Evolutionary conservation across 2,113 vertebrate species (phyloP).

Genomic region (Gasterosteus aculeatus): DNA sequence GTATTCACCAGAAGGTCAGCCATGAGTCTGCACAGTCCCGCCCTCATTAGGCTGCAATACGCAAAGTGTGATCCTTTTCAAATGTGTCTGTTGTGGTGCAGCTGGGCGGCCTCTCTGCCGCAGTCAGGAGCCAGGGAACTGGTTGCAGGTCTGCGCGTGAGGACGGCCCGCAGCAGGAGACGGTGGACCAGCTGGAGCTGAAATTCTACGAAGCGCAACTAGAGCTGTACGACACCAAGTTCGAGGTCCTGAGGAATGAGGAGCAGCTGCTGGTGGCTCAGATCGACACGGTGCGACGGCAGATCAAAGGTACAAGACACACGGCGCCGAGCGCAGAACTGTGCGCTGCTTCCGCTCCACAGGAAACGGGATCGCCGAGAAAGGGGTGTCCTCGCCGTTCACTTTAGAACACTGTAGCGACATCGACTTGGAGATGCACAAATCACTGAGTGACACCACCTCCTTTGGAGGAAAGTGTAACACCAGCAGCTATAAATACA

Average conservation of each 20-base stretch:
- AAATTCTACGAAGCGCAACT: slow-evolving; percentile 92
- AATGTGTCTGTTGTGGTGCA: slow-evolving; percentile 57
- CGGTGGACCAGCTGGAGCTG: slow-evolving; percentile 89
- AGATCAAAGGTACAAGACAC: slow-evolving; percentile 86
- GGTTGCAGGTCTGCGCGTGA: slow-evolving; percentile 10
- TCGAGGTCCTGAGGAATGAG: slow-evolving; percentile 92
- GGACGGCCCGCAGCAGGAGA: slow-evolving; percentile 44
- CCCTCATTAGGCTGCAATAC: not conserved
- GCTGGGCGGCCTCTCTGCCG: slow-evolving; percentile 82
- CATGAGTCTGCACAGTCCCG: not conserved
- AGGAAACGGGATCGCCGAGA: not conserved
- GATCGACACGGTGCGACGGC: slow-evolving; percentile 86
- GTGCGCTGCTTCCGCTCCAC: not conserved
- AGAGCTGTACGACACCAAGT: slow-evolving; percentile 91
- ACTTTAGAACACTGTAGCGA: not conserved
- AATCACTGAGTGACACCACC: not conserved
- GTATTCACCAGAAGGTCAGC: not conserved
- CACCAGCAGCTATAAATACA: not conserved
- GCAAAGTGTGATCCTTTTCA: not conserved
- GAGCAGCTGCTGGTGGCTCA: slow-evolving; percentile 90
- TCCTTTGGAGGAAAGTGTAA: not conserved
- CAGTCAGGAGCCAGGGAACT: slow-evolving; percentile 56
- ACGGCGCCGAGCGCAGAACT: not conserved
- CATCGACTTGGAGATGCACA: not conserved
- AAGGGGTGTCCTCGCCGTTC: not conserved